A percentile compares a stretch with the other conserved stretches of the same genome.
phyloP scores from a whole-genome alignment of 2,888 invertebrate species.

The Brachyopa scutellaris region DNA sequence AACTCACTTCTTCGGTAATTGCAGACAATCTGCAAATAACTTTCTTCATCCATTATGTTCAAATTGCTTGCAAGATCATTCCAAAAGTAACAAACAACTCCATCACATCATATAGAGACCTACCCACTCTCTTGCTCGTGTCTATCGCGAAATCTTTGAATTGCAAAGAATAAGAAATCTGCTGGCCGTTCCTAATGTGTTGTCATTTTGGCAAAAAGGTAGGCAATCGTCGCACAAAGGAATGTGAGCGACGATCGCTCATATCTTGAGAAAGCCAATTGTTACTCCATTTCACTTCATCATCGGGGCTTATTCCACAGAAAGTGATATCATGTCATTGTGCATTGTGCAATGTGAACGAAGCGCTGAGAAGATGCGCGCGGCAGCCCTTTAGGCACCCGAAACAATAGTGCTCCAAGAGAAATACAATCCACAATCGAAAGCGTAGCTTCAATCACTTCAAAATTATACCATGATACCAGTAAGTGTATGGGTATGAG shows the following conservation, averaged over 20 bases:
- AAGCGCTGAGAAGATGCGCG: not conserved
- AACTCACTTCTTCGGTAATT: conserved; percentile 33
- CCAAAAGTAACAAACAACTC: conserved; percentile 22
- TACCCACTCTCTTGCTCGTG: no score
- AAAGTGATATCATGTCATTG: conserved; percentile 30
- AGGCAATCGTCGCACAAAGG: conserved; percentile 1
- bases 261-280: conserved; percentile 64
- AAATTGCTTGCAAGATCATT: conserved; percentile 38
- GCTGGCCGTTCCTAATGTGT: conserved; percentile 2
- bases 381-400: conserved; percentile 6
- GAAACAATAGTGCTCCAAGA: conserved; percentile 42
- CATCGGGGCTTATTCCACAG: conserved; percentile 16
- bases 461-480: conserved; percentile 25
- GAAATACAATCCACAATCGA: conserved; percentile 44
- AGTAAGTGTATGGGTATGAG: not conserved
- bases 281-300: conserved; percentile 24
- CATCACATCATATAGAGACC: conserved; percentile 9
- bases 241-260: conserved; percentile 22
- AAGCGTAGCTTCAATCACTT: conserved; percentile 45
- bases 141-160: conserved; percentile 26
- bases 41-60: conserved; percentile 51
- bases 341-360: conserved; percentile 44
- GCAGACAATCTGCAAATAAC: conserved; percentile 43
- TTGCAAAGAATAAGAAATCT: conserved; percentile 18
- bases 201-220: conserved; percentile 29